Evolutionary conservation across 2,113 vertebrate genomes (phyloP).

Genomic region (Sebastes schlegelii): DNA sequence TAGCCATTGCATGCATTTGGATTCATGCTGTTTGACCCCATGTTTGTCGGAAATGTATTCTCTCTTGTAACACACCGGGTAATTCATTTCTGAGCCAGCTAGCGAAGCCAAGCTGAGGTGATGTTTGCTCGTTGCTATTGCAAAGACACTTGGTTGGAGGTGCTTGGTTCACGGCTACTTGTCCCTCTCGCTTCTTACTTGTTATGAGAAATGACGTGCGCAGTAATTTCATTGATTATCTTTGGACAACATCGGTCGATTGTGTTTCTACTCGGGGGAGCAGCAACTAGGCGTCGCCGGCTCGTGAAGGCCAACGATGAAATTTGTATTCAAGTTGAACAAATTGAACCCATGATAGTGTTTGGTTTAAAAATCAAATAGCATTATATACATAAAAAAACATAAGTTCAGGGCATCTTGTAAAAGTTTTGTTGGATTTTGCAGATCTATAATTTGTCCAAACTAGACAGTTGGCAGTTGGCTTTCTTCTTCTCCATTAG

Average conservation of each 20-base stretch:
- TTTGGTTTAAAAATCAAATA: constrained; percentile 16
- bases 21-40: constrained; percentile 12
- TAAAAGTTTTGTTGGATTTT: constrained; percentile 1
- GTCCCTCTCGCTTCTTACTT: constrained; percentile 14
- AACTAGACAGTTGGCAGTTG: not conserved
- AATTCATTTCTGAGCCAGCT: constrained; percentile 10
- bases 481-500: not conserved
- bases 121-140: constrained; percentile 31
- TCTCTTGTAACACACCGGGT: constrained; percentile 1
- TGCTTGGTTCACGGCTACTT: constrained; percentile 29
- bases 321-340: constrained; percentile 13
- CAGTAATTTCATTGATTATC: constrained; percentile 56
- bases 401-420: not conserved
- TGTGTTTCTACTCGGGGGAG: constrained; percentile 38
- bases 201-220: constrained; percentile 37
- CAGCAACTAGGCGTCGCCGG: constrained; percentile 4
- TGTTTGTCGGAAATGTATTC: not conserved
- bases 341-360: constrained; percentile 13
- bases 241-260: constrained; percentile 47
- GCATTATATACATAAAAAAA: not conserved
- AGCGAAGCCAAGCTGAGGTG: constrained; percentile 18
- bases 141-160: not conserved
- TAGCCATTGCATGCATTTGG: not conserved
- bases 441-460: constrained; percentile 4
- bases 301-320: constrained; percentile 15